Conservation (phyloP, 2,797 vertebrate species). For the Caiman crocodilus region DNA sequence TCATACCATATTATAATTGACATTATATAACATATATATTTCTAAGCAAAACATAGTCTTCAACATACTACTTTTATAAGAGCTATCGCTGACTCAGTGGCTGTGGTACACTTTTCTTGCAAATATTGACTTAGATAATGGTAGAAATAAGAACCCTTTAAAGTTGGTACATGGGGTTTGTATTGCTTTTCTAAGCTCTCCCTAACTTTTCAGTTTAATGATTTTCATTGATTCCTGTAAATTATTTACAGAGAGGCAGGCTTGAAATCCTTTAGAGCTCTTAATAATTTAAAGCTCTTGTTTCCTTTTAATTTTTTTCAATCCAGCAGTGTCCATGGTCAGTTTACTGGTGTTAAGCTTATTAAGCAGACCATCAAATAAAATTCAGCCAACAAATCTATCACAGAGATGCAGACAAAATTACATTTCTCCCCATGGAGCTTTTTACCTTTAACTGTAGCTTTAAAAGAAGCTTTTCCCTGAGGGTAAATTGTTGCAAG, state of each 20-base stretch:
- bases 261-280: neutral
- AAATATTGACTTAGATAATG: neutral
- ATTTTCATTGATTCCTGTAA: neutral
- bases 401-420: neutral
- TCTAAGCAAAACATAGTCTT: neutral
- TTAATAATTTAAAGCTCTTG: slow-evolving; percentile 53
- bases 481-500: neutral
- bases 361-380: neutral
- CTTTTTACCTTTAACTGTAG: neutral
- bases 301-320: slow-evolving; percentile 30
- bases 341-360: neutral
- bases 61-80: neutral
- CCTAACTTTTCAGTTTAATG: neutral
- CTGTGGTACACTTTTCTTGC: neutral
- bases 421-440: neutral
- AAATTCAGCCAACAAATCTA: neutral
- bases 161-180: neutral
- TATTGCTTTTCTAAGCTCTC: neutral
- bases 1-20: neutral
- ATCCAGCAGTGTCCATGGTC: neutral
- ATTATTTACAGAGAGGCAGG: slow-evolving; percentile 46
- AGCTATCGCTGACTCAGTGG: neutral
- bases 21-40: neutral
- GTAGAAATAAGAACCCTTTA: neutral
- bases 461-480: neutral